phyloP scores from a whole-genome alignment of 2,797 vertebrate genomes.

The Melanotaenia nigrans region DNA sequence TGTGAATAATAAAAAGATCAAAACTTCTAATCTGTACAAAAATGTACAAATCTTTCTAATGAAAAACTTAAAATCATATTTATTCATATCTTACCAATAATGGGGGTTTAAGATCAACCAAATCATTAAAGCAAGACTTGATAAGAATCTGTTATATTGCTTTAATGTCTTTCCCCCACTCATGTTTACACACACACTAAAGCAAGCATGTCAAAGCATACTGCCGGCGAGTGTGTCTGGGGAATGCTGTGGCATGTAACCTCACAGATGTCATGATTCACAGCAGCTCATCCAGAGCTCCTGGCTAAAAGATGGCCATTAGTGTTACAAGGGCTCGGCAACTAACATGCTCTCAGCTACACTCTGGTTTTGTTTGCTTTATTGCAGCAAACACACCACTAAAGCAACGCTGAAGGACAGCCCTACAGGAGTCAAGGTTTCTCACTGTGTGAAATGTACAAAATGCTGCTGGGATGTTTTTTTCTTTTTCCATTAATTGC shows the following conservation, averaged over 20 bases:
- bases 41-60: not conserved
- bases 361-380: conserved; percentile 61
- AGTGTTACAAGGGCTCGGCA: conserved; percentile 21
- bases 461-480: conserved; percentile 53
- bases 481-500: conserved; percentile 35
- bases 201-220: not conserved
- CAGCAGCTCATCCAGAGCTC: conserved; percentile 12
- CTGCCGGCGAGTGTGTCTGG: not conserved
- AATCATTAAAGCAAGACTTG: not conserved
- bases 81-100: not conserved
- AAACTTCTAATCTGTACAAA: not conserved
- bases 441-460: conserved; percentile 56
- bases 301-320: not conserved
- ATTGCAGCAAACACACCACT: conserved; percentile 70
- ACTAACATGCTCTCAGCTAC: conserved; percentile 51
- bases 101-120: conserved; percentile 1
- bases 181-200: conserved; percentile 6
- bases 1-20: not conserved
- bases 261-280: conserved; percentile 19
- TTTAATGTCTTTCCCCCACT: not conserved
- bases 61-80: not conserved
- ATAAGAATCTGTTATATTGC: conserved; percentile 12
- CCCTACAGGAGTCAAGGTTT: conserved; percentile 62
- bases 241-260: not conserved
- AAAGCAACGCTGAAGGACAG: conserved; percentile 61